Conservation (phyloP, 2,113 vertebrate species). For the Sardina pilchardus region DNA sequence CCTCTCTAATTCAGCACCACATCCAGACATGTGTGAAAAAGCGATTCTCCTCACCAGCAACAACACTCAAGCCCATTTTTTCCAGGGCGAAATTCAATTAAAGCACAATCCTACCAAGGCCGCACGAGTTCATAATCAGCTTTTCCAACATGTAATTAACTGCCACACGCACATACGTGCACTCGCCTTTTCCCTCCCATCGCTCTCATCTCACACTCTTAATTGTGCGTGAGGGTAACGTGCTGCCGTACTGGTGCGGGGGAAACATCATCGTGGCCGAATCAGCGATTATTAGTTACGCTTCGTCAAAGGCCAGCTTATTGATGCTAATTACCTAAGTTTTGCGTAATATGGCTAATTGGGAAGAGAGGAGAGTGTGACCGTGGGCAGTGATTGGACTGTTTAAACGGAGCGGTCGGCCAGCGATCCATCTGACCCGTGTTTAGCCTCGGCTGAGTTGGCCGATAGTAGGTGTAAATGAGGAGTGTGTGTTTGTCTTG, state of each 20-base stretch:
- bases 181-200: background rate
- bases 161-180: background rate
- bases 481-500: conserved; percentile 15
- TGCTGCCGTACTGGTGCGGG: background rate
- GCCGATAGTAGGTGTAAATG: background rate
- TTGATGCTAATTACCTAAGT: background rate
- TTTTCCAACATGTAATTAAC: background rate
- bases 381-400: background rate
- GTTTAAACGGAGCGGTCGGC: background rate
- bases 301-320: background rate
- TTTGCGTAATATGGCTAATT: background rate
- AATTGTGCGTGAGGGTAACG: background rate
- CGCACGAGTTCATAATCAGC: background rate
- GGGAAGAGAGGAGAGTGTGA: background rate
- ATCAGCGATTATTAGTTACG: conserved; percentile 2
- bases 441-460: background rate
- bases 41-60: background rate
- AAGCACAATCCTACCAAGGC: background rate
- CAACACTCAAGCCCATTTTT: background rate
- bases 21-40: background rate
- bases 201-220: background rate
- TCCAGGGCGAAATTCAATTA: background rate
- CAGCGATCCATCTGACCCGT: background rate
- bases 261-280: background rate
- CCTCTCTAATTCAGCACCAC: background rate